Percentiles rank a stretch among this genome's conserved stretches.
These are phyloP conservation scores for Hirundo rustica DNA, from an alignment of 2,797 vertebrate species.

Conservation along the genomic window DNA sequence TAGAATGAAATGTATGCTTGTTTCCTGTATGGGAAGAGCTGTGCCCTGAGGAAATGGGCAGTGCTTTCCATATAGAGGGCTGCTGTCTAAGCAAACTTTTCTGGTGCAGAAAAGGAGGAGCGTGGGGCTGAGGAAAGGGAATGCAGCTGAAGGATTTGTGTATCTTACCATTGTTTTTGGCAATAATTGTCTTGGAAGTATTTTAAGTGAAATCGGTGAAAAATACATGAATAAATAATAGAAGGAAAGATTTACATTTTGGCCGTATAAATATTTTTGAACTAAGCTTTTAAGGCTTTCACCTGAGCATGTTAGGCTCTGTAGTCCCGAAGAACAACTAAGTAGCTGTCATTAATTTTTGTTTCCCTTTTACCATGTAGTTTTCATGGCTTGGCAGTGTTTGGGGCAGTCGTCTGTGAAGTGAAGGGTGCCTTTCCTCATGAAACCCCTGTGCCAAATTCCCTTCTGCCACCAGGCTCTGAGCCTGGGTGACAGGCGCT, in stretches of 20 bases:
- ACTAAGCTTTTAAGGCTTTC: background rate
- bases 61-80: background rate
- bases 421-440: rapidly evolving
- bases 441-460: background rate
- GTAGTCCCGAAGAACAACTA: background rate
- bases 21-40: background rate
- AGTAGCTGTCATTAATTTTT: background rate
- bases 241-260: background rate
- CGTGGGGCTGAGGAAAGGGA: background rate
- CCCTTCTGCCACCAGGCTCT: background rate
- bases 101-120: background rate
- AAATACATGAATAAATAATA: background rate
- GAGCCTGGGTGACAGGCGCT: background rate
- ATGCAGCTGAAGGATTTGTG: background rate
- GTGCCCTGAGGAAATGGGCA: background rate
- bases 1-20: background rate
- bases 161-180: background rate
- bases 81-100: background rate
- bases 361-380: background rate
- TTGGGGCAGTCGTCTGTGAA: background rate
- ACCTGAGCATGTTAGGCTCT: background rate
- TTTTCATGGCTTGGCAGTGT: background rate
- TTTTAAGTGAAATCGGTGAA: background rate
- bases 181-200: background rate
- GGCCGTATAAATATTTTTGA: background rate